These are phyloP conservation scores for Callosobruchus maculatus DNA, from an alignment of 2,888 invertebrate genomes.

Conservation along the genomic window DNA sequence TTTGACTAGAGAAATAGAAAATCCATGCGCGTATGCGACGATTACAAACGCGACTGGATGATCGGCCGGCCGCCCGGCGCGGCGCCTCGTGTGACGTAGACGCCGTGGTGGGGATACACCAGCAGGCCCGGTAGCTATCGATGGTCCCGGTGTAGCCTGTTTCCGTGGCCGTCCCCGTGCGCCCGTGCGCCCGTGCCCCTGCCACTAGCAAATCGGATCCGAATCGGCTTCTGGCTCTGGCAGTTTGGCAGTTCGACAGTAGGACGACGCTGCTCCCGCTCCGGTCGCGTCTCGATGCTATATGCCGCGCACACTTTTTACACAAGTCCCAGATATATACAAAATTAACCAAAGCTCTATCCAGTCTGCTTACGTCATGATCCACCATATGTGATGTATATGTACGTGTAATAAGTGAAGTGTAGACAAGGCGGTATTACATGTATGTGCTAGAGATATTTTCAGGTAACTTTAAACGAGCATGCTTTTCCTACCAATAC, in stretches of 20 bases:
- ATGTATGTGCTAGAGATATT: slow-evolving; percentile 13
- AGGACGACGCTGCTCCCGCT: slow-evolving; percentile 20
- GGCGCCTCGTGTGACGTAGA: too few relatives aligned
- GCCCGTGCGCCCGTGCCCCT: background rate
- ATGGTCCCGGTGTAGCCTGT: background rate
- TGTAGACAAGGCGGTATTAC: slow-evolving; percentile 14
- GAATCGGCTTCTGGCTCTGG: background rate
- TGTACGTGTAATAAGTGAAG: slow-evolving; percentile 17
- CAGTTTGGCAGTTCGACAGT: slow-evolving; percentile 19
- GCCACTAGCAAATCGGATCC: background rate
- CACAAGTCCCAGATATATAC: slow-evolving; percentile 46
- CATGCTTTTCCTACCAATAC: background rate
- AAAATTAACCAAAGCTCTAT: slow-evolving; percentile 47
- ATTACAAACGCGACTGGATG: too few relatives aligned
- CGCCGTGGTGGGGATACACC: too few relatives aligned
- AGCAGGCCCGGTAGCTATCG: too few relatives aligned
- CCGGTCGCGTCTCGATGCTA: slow-evolving; percentile 18
- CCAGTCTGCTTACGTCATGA: slow-evolving; percentile 32
- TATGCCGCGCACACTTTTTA: slow-evolving; percentile 28
- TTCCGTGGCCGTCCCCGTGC: background rate
- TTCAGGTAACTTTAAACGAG: slow-evolving; percentile 4
- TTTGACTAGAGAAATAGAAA: too few relatives aligned
- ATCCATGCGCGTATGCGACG: too few relatives aligned
- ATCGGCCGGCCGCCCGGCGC: too few relatives aligned
- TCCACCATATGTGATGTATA: slow-evolving; percentile 21